Base-by-base conservation (phyloP, 1,140 invertebrate species). In the Delia radicum region DNA sequence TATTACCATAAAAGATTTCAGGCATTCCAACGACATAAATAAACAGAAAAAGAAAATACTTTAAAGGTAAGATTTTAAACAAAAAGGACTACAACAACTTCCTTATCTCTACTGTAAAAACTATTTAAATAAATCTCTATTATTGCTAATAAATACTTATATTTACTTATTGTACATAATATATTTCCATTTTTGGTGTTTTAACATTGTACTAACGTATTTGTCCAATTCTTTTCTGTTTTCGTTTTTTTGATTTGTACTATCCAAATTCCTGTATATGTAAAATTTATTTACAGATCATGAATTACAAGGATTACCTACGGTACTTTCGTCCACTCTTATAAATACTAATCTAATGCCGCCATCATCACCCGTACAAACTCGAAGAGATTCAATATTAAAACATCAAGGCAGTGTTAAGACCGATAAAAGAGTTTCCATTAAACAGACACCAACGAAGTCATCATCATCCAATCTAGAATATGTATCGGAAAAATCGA, bases 361-460 rank as follows among this genome's bases (percentile, higher is more conserved):
- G 21, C 67, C 75, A 75, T 62, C 74, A 18, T 79, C 84, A 42
- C 79, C 82, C 0, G 42, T 80, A 74, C 77, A 79, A 42, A 78
- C 77, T 29, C 80, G 84, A 8, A 78, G 84, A n/a, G 84, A 86
- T 75, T 85, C 84, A 2, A 86, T 86, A 75, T 71, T 86, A 28
- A 86, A 86, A 75, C 84, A 84, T 26, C 82, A 85, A 73, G 82
- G 83, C 24, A 84, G 83, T 77, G 79, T 81, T 15, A 84, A 83
- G 63, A 79, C 81, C 15, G 85, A 86, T 61, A 84, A 84, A 71
- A 77, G 85, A 6, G 85, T 86, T 76, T 86, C 84, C 73, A 86
- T 86, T 69, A 82, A 82, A 76, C 80, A 78, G 65, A 78, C 62
- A 33, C n/a, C 78, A 18, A 75, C n/a, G 31, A 78, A 48, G 24